Base-by-base conservation (phyloP, 2,888 invertebrate species). In the Cosmopolites sordidus region DNA sequence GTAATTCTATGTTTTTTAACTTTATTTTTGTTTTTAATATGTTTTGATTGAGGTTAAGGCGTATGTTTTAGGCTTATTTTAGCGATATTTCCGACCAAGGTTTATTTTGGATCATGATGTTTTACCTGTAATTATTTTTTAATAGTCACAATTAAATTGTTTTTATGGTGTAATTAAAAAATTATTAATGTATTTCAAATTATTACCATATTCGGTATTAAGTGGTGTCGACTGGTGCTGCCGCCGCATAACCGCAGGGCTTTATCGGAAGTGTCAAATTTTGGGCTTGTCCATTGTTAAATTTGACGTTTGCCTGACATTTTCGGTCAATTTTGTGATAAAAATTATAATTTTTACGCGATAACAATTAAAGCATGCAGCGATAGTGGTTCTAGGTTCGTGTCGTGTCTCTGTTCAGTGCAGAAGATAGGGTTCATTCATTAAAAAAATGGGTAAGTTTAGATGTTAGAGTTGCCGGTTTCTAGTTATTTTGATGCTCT, bases 271-370 rank as follows among this genome's bases (percentile, higher is more conserved):
- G 33, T 49, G 41, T 45, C 41, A 45, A 39, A 57, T 59, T 65
- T 65, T 65, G 67, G 70, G 66, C 69, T 70, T 68, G 69, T 68
- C 70, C 70, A 69, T 68, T 65, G 66, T 67, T 63, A 64, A 62
- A 53, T 64, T 68, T 65, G 45, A 45, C 47, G 41, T 54, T 65
- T 59, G 5, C 61, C 54, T 62, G 62, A 60, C 60, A 63, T 63
- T 64, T 64, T 66, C 64, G 62, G 61, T 60, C 62, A 65, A 62
- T 65, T 65, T 62, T 59, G 57, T 56, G 51, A 54, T 57, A 55
- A 60, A 59, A 56, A 49, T 42, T 56, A 56, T 55, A 62, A 61
- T 59, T 60, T 60, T 63, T 56, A 59, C 55, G 48, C 54, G 51
- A 58, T 59, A 60, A 57, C 59, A 58, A 55, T 55, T 62, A 58